Evolutionary conservation across 2,888 invertebrate genomes (phyloP), one percentile per base, ranked within the genome.

Genomic region (Hydraecia micacea): DNA sequence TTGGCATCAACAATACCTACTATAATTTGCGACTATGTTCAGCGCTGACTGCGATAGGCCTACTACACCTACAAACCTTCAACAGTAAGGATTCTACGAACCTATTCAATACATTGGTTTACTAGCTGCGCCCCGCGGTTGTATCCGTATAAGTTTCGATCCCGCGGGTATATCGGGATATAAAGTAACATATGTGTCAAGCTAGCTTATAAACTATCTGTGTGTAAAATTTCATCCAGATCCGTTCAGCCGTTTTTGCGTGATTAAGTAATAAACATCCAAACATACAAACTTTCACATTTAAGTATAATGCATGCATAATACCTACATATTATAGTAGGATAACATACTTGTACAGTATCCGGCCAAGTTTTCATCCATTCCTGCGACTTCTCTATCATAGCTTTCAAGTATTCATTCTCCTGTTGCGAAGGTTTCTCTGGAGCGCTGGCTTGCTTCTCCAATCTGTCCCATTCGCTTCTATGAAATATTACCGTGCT

Each of bases 341-440:
- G 46, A 5, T 46, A 42, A 65, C 82, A 42, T 88, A 93, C 95
- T 86, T 92, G 88, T 3, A 90, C 81, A 55, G 93, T 91, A 76
- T 94, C 94, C 5, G 94, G 93, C 95, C 95, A 95, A 62, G 88
- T 86, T 72, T 90, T 91, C 11, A 92, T 92, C 94, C 93, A 94
- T 70, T 88, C 88, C 71, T 91, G 93, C 0, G 95, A 95, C 76
- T 89, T 87, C 70, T 94, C 91, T 42, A 86, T 91, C 80, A 95
- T 83, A 8, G 86, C 80, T 75, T 92, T 90, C 2, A 94, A 78
- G 77, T 93, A 91, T 79, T 91, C 87, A 52, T 87, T 85, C 55
- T 88, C 83, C 58, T 74, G 63, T 69, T 86, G 75, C 0, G 72
- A 69, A 5, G 80, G 69, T 55, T 83, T 76, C 55, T 86, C 75